These are phyloP conservation scores for Phymatocera aterrima DNA, from an alignment of 2,888 invertebrate species.

Conservation along the genomic window DNA sequence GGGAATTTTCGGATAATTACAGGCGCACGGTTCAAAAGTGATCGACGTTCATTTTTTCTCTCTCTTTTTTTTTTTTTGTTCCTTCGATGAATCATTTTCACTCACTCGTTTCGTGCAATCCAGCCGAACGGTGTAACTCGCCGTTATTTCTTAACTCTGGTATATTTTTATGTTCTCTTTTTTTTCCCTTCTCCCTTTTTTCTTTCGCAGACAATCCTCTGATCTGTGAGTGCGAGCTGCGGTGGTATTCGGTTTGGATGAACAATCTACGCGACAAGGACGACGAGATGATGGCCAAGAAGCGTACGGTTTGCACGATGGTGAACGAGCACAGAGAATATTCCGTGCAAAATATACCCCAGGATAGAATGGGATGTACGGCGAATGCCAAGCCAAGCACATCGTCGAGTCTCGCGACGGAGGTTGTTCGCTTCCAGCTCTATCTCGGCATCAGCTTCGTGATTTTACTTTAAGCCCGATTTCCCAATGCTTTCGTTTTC, in stretches of 20 bases:
- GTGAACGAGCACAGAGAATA: slow-evolving; percentile 88
- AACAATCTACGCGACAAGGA: slow-evolving; percentile 87
- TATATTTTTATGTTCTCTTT: no score
- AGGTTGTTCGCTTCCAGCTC: slow-evolving; percentile 29
- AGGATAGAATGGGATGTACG: slow-evolving; percentile 90
- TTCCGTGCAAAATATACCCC: slow-evolving; percentile 87
- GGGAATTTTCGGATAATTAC: no score
- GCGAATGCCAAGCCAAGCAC: slow-evolving; percentile 75
- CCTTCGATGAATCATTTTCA: no score
- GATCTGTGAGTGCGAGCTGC: slow-evolving; percentile 90
- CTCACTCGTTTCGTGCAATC: no score
- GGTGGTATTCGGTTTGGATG: slow-evolving; percentile 92
- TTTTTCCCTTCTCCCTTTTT: neutral
- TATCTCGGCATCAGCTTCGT: neutral
- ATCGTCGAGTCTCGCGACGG: slow-evolving; percentile 45
- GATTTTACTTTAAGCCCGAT: neutral
- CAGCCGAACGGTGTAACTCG: no score
- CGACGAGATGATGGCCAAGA: slow-evolving; percentile 93
- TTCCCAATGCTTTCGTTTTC: neutral
- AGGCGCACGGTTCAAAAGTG: no score
- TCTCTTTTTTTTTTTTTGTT: no score
- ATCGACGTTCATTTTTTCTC: no score
- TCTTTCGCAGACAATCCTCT: slow-evolving; percentile 88
- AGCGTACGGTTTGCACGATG: slow-evolving; percentile 90
- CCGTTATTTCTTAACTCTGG: no score